phyloP scores from a whole-genome alignment of 2,113 vertebrate species.

The Aptenodytes forsteri region DNA sequence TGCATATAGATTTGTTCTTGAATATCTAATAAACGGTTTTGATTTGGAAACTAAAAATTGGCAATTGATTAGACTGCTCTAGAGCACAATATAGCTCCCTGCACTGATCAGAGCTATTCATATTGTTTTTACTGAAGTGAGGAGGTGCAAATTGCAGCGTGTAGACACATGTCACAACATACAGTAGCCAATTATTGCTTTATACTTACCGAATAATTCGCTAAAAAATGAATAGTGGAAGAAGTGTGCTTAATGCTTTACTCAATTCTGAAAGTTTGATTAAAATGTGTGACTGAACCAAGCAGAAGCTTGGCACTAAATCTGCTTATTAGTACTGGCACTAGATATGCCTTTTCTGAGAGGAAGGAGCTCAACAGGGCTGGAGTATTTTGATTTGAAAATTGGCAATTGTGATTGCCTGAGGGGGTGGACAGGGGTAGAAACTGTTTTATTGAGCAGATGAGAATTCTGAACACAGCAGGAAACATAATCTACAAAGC shows the following conservation, averaged over 20 bases:
- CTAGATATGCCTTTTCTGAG: neutral
- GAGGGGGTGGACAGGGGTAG: neutral
- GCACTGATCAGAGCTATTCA: neutral
- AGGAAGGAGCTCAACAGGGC: neutral
- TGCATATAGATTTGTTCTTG: neutral
- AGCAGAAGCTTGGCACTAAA: neutral
- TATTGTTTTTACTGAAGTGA: neutral
- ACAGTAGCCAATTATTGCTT: neutral
- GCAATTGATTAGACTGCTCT: neutral
- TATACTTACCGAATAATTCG: neutral
- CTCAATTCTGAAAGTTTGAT: neutral
- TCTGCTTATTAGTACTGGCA: neutral
- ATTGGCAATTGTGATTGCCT: neutral
- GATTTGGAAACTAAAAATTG: neutral
- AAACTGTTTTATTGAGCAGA: neutral
- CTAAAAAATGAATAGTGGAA: neutral
- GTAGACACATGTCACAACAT: neutral
- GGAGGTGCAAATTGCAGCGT: neutral
- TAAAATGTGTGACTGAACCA: slow-evolving; percentile 12
- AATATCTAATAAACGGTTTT: neutral
- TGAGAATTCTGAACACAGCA: slow-evolving; percentile 4
- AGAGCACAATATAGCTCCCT: neutral
- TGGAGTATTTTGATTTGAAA: neutral
- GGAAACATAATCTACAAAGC: slow-evolving; percentile 2
- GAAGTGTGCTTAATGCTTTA: neutral